Percentiles rank a stretch among this genome's conserved stretches.
These are phyloP conservation scores for Phenganax stokvisi DNA, from an alignment of 92 coral and sea anemone genomes.

Conservation along the genomic window DNA sequence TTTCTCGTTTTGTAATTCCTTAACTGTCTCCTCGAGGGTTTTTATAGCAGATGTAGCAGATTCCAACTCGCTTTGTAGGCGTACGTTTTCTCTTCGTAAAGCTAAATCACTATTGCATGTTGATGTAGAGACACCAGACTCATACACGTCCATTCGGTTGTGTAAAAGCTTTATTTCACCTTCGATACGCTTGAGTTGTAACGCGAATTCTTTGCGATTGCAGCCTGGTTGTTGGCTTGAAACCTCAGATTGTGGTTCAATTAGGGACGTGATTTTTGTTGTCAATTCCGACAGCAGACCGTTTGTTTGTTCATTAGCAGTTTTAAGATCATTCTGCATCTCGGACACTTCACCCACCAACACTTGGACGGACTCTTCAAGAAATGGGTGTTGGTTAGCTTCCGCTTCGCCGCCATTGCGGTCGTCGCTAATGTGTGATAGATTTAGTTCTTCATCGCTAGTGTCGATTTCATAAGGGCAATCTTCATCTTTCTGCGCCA, in stretches of 20 bases:
- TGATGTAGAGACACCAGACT: not conserved
- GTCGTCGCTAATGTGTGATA: no score
- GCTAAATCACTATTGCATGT: not conserved
- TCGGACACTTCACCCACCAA: no score
- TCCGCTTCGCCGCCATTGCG: no score
- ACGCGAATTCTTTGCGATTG: not conserved
- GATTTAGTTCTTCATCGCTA: no score
- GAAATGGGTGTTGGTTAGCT: no score
- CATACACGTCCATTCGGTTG: not conserved
- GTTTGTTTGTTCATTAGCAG: no score
- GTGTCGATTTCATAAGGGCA: no score
- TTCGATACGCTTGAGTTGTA: conserved; percentile 7
- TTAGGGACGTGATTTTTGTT: no score
- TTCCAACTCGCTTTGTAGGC: conserved; percentile 6
- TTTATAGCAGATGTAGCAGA: conserved; percentile 13
- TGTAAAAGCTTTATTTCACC: not conserved
- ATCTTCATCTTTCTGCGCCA: no score
- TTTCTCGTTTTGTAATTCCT: conserved; percentile 18
- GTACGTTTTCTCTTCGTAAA: conserved; percentile 7
- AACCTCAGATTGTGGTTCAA: not conserved
- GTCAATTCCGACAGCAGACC: no score
- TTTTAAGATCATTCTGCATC: no score
- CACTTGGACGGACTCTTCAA: no score
- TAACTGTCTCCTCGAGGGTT: not conserved
- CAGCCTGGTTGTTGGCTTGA: not conserved